A percentile compares a stretch with the other conserved stretches of the same genome.
Evolutionary conservation across 23 tunicate genomes (phyloP).

Genomic region (Clavelina lepadiformis): DNA sequence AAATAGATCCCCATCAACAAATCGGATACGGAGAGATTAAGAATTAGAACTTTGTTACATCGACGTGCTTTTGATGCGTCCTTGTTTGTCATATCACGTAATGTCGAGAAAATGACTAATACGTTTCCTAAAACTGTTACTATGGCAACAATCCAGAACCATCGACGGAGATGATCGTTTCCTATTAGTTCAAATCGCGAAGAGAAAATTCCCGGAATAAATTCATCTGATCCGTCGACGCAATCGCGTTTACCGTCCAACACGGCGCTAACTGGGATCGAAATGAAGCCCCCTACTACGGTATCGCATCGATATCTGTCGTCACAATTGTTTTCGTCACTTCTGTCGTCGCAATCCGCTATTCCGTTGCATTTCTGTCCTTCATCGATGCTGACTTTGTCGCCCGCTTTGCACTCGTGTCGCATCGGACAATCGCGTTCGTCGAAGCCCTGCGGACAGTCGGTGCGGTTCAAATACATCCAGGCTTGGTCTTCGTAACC

Average conservation of each 20-base stretch:
- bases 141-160: conserved; percentile 57
- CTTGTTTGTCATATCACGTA: background rate
- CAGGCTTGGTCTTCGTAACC: background rate
- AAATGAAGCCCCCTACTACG: too few relatives aligned
- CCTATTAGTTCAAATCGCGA: conserved; percentile 48
- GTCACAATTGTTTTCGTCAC: too few relatives aligned
- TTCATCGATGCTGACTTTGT: background rate
- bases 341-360: too few relatives aligned
- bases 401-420: conserved; percentile 10
- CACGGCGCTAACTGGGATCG: too few relatives aligned
- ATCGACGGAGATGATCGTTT: conserved; percentile 2
- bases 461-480: background rate
- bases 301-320: too few relatives aligned
- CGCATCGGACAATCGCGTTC: conserved; percentile 5
- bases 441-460: conserved; percentile 11
- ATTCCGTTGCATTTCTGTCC: background rate
- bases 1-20: conserved; percentile 67
- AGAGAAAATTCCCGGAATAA: conserved; percentile 28
- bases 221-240: conserved; percentile 47
- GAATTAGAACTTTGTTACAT: conserved; percentile 35
- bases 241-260: conserved; percentile 60
- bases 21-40: conserved; percentile 61
- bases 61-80: background rate
- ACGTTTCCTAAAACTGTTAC: conserved; percentile 40
- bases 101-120: conserved; percentile 27